These are phyloP conservation scores for Gorsachius magnificus DNA, from an alignment of 2,797 vertebrate species.

Conservation along the genomic window DNA sequence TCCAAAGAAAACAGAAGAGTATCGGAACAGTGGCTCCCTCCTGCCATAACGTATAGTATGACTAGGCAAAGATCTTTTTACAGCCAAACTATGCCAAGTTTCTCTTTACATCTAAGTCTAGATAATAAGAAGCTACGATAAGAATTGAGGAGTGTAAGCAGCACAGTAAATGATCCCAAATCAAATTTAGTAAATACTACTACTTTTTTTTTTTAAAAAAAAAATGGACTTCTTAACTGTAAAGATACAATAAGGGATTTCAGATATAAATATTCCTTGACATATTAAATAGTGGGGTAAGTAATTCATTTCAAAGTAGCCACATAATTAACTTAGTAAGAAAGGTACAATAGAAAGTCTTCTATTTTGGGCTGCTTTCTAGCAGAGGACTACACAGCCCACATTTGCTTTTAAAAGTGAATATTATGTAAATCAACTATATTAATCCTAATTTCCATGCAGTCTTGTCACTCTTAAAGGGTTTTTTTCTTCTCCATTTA, in stretches of 20 bases:
- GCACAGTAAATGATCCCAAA: background rate
- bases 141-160: background rate
- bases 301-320: constrained; percentile 17
- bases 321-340: constrained; percentile 42
- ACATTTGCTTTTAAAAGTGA: constrained; percentile 55
- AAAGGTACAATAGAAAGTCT: constrained; percentile 30
- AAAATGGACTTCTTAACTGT: background rate
- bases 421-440: constrained; percentile 67
- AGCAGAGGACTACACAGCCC: constrained; percentile 48
- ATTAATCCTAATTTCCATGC: constrained; percentile 53
- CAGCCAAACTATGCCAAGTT: background rate
- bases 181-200: background rate
- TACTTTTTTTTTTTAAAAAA: accelerated
- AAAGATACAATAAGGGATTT: background rate
- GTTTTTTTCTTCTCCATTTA: background rate
- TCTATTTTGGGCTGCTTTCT: constrained; percentile 57
- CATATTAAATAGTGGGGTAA: background rate
- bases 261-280: constrained; percentile 14
- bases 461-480: constrained; percentile 46
- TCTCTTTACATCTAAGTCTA: background rate
- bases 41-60: too few species aligned
- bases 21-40: background rate
- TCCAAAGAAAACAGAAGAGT: background rate
- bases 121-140: background rate
- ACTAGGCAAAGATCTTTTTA: background rate